Percentiles rank a stretch among this genome's conserved stretches.
Evolutionary conservation across 2,797 vertebrate genomes (phyloP).

Genomic region (Lacerta agilis): DNA sequence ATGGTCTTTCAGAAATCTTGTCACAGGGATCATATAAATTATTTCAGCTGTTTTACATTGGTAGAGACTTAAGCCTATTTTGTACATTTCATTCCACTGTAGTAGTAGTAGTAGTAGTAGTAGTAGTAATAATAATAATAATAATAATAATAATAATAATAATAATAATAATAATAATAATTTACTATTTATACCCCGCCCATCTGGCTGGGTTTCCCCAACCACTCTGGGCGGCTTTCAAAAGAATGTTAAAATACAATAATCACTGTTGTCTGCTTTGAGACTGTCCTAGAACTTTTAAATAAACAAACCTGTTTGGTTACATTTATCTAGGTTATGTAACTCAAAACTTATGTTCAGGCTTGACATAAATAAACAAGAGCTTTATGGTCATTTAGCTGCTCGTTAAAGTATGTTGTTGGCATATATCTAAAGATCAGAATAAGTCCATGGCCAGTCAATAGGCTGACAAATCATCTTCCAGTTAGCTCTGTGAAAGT

Average conservation of each 20-base stretch:
- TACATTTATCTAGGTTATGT: neutral
- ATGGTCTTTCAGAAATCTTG: neutral
- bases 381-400: neutral
- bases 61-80: neutral
- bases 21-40: neutral
- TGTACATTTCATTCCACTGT: neutral
- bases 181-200: too few relatives aligned
- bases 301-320: neutral
- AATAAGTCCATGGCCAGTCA: too few relatives aligned
- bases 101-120: too few relatives aligned
- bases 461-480: slow-evolving; percentile 23
- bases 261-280: neutral
- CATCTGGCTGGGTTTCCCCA: too few relatives aligned
- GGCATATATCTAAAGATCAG: neutral
- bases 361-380: neutral
- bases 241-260: too few relatives aligned
- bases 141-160: too few relatives aligned
- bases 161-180: too few relatives aligned
- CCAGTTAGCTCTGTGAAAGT: slow-evolving; percentile 29
- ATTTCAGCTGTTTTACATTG: neutral
- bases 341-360: neutral
- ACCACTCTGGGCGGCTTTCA: too few relatives aligned
- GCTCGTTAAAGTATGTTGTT: neutral
- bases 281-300: neutral
- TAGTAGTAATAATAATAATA: too few relatives aligned